Evolutionary conservation across 2,888 invertebrate genomes (phyloP), one percentile per base, ranked within the genome.

Genomic region (Branchipolynoe longqiensis): DNA sequence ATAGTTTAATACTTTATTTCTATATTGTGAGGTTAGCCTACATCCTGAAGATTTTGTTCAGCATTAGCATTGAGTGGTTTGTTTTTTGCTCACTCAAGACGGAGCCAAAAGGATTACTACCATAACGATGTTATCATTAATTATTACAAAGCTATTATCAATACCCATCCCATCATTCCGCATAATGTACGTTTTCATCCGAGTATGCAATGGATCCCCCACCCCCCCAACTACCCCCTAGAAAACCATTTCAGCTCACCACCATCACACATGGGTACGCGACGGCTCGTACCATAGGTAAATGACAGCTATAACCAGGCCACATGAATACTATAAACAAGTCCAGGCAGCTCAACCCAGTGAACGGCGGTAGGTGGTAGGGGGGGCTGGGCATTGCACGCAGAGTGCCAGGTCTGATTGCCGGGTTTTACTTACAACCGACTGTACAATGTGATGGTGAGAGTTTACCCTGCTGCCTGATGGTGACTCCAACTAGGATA

Each of bases 281-380:
- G 58, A 12, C 31, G 62, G 28, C 8, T 1, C 31, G 62, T 25
- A 62, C 25, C 62, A 25, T 25, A 31, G 31, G 25, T 62, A 62
- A 25, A 62, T 25, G 28, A n/a, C 22, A 62, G 62, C 62, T 62
- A n/a, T 62, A 62, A 62, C 28, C 62, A 62, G 62, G 62, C 3
- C 28, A 69, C 69, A 62, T 38, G 38, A 25, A 69, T 14, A n/a
- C n/a, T n/a, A 22, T 36, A 69, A 38, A 78, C 41, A 78, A 48
- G 78, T 48, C 78, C 73, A 73, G 78, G 78, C 78, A 78, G 78
- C 78, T 78, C 78, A 78, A 78, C 78, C 48, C n/a, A n/a, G n/a
- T 78, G 78, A 78, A 78, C n/a, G 78, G 41, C 54, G 48, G 41
- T 78, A 69, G 25, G 41, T 78, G 18, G 78, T n/a, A 73, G 18